Percentiles rank a stretch among this genome's conserved stretches.
Conservation (phyloP, 2,888 invertebrate species). For the Nemotelus nigrinus region DNA sequence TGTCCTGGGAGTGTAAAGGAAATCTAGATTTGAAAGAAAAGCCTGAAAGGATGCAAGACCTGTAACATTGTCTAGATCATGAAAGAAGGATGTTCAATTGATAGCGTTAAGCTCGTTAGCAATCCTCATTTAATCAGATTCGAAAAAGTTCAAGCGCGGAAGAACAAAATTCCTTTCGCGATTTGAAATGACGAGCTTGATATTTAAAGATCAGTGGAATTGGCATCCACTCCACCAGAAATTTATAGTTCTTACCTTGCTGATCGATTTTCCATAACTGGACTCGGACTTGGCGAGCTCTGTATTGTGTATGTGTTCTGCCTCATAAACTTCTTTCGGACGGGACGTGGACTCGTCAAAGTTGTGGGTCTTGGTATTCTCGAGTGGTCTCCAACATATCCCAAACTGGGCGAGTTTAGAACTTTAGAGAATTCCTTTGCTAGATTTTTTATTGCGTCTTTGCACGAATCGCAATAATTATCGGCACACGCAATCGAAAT, state of each 20-base stretch:
- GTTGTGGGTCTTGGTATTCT: constrained; percentile 63
- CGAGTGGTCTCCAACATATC: constrained; percentile 47
- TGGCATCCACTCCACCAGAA: no score
- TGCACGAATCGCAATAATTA: constrained; percentile 72
- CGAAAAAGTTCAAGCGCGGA: no score
- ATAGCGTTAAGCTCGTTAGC: no score
- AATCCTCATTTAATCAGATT: neutral
- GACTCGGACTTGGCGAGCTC: constrained; percentile 55
- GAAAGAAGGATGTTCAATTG: no score
- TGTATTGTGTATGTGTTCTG: constrained; percentile 64
- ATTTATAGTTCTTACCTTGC: constrained; percentile 55
- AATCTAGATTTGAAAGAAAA: no score
- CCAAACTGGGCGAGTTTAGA: constrained; percentile 46
- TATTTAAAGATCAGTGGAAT: no score
- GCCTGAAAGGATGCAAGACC: no score
- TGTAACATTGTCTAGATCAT: no score
- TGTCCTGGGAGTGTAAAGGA: no score
- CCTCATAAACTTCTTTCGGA: constrained; percentile 59
- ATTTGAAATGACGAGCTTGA: no score
- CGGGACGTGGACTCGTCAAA: constrained; percentile 61
- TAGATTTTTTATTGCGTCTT: constrained; percentile 68
- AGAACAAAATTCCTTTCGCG: no score
- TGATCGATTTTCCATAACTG: constrained; percentile 56
- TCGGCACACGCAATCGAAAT: constrained; percentile 67
- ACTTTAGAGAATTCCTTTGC: constrained; percentile 65